Evolutionary conservation across 2,797 vertebrate genomes (phyloP).

Genomic region (Gymnothorax javanicus): DNA sequence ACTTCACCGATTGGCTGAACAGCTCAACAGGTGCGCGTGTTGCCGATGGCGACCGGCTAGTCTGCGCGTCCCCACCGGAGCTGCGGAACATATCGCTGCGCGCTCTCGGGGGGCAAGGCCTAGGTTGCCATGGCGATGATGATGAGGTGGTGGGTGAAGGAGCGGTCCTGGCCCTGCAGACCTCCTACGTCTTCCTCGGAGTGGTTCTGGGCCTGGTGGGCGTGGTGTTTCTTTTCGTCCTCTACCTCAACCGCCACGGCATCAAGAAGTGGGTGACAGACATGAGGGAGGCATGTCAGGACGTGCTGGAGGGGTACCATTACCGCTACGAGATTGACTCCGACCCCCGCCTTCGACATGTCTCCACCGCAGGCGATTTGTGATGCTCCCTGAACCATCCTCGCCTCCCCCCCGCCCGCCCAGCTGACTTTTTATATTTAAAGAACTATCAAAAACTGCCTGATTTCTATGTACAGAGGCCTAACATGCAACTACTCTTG

Average conservation of each 20-base stretch:
- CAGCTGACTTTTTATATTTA: background rate
- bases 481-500: conserved; percentile 17
- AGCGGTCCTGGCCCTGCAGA: conserved; percentile 66
- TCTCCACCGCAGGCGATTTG: conserved; percentile 50
- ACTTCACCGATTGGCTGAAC: conserved; percentile 72
- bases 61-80: conserved; percentile 61
- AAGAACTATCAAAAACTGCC: background rate
- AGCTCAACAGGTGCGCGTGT: conserved; percentile 54
- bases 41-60: conserved; percentile 61
- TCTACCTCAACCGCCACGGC: conserved; percentile 77
- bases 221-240: conserved; percentile 79
- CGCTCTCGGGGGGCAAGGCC: conserved; percentile 48
- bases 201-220: conserved; percentile 77
- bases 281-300: conserved; percentile 69
- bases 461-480: conserved; percentile 28
- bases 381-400: conserved; percentile 33
- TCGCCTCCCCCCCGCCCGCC: background rate
- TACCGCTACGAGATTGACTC: conserved; percentile 79
- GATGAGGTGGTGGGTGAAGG: conserved; percentile 52
- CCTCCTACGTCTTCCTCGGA: conserved; percentile 76
- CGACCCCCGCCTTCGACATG: conserved; percentile 67
- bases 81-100: conserved; percentile 54
- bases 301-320: conserved; percentile 76
- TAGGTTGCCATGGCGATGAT: conserved; percentile 62
- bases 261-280: conserved; percentile 76